Evolutionary conservation across 2,797 vertebrate species (phyloP), one percentile per base, ranked within the genome.

Genomic region (Sternarchorhynchus goeldii): DNA sequence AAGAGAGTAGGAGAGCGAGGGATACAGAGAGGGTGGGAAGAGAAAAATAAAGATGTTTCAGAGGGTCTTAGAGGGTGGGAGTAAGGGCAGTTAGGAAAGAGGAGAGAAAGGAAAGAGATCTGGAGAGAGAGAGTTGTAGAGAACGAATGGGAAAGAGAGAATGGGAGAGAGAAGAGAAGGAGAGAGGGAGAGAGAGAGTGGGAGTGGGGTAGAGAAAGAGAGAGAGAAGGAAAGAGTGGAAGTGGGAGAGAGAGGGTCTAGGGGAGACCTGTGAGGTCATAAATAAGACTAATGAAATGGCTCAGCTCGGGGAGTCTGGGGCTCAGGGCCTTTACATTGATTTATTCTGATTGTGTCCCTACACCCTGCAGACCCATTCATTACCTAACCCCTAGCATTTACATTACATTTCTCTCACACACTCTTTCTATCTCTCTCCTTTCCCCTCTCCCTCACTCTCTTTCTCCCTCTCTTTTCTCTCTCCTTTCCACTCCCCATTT

Each of bases 241-340:
- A 25, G 25, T 25, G 12, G 45, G 12, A 12, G 12, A 1, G 10
- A 14, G 14, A 3, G n/a, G 10, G 57, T 16, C 6, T n/a, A 16
- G 59, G 77, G 75, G 59, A 58, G 76, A 63, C 88, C 87, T 89
- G 78, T 84, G 83, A 85, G 87, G 83, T 89, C 88, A 93, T 94
- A 94, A 94, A 94, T 93, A 93, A 93, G 90, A 88, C 90, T 91
- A 93, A 93, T 93, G 92, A 93, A 93, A 93, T 93, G 91, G 88
- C 86, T 87, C 86, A 91, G 91, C 90, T 89, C 91, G 90, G 87
- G 90, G 90, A 91, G 90, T 87, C 89, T 88, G 88, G 87, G 88
- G 88, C 89, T 90, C 86, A 91, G 58, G 66, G 55, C 89, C 90
- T 90, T 90, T 90, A 84, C 85, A 85, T 91, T 93, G 92, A 94